Base-by-base conservation (phyloP, 1,140 invertebrate species). In the Anastrepha obliqua region DNA sequence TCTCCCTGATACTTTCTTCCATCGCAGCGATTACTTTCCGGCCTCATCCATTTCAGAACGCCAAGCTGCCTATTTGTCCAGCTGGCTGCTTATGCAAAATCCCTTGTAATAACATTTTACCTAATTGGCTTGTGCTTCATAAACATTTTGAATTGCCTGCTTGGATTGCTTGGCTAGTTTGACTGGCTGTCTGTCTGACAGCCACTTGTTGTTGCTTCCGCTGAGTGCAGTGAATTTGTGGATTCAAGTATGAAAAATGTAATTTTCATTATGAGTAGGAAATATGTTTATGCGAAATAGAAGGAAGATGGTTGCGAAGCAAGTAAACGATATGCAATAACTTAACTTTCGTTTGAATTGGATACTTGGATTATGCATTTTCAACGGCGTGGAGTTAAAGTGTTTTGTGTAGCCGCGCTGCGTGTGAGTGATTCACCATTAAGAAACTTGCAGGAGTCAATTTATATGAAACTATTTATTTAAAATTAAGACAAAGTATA, bases 91-190 rank as follows among this genome's bases (percentile, higher is more conserved):
- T 81, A 81, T 81, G 74, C 74, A 81, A 81, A 81, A 81, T 81
- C 74, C 44, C 74, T 81, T 81, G 74, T 81, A 81, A 81, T 81
- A 81, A 81, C 74, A 81, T 81, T 81, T 81, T 81, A 47, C 47
- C 74, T 81, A 81, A 81, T 81, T 81, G 51, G 74, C 74, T 81
- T 81, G 74, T n/a, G 47, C 74, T 81, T 81, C 47, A 81, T 55
- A 81, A 81, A 81, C 74, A 81, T 81, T 81, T 81, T 29, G 47
- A 55, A 11, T n/a, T n/a, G 60, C 4, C 60, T 8, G 60, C 60
- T 62, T 62, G 60, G n/a, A 5, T 62, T 17, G 60, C n/a, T 62
- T 17, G 64, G 5, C n/a, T 29, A 9, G 64, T 11, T 17, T 13
- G 74, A 9, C 74, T 47, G 47, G 47, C 15, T 17, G 60, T 62